Evolutionary conservation across 1,140 invertebrate species (phyloP), one percentile per base, ranked within the genome.

Genomic region (Macrobrachium rosenbergii): DNA sequence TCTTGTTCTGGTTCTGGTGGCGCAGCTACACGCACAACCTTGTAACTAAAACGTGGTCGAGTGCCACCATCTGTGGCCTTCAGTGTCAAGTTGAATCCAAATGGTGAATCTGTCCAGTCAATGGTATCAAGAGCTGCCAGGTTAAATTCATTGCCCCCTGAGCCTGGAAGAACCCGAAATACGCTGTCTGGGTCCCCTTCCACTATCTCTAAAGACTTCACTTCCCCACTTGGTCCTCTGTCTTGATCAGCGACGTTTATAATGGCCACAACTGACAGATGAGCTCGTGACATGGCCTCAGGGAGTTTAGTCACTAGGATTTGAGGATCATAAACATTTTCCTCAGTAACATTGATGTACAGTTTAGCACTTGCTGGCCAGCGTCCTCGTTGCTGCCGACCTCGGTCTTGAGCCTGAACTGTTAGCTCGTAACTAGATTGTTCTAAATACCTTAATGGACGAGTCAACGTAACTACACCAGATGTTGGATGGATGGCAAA

Each of bases 401-500:
- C 97, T 16, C 97, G 93, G 91, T 99, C 97, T 90, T 95, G 94
- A 0, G 96, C 97, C 76, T 96, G 90, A 3, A 99, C 96, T 6
- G 94, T 94, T 28, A 99, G 92, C 87, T 96, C 94, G 91, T 97
- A 95, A 67, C 94, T 92, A 0, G 94, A 93, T 73, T 93, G 93
- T 67, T 96, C 95, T 23, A 94, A 93, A 90, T 95, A 95, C 83
- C 94, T 94, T 58, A 98, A 93, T 21, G 95, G 95, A 90, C 96
- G 94, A 2, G 97, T 96, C 11, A 98, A 93, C 5, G 96, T 96
- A 63, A 99, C 94, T 14, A 97, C 94, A 5, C 98, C 98, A 17
- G 95, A 96, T 52, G 97, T 97, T 16, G 98, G 97, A 93, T 99
- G 97, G 83, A 99, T 95, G 10, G 97, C 96, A 92, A 99, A 99